Evolutionary conservation across 2,113 vertebrate species (phyloP).

Genomic region (Lagopus leucura): DNA sequence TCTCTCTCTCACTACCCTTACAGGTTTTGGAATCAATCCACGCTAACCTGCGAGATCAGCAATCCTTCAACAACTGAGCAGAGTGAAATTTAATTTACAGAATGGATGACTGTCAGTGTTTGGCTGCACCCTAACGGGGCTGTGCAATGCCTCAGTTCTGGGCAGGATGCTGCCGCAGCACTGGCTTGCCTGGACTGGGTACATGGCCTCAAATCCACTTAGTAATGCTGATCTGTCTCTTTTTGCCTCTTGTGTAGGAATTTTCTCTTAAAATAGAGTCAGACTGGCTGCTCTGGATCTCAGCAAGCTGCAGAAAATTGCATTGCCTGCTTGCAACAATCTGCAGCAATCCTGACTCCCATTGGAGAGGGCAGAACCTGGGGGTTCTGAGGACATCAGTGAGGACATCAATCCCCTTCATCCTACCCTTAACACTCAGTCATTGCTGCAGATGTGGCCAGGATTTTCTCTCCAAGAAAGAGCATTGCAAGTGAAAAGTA

Average conservation of each 20-base stretch:
- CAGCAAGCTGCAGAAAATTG: background rate
- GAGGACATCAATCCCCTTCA: background rate
- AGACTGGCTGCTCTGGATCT: background rate
- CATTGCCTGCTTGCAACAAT: background rate
- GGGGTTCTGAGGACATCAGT: too few relatives aligned
- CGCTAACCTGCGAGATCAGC: background rate
- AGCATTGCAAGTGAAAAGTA: background rate
- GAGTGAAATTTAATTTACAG: constrained; percentile 38
- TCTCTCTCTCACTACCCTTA: background rate
- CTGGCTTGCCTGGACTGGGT: background rate
- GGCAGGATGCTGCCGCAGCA: rapidly evolving
- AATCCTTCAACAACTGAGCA: rapidly evolving
- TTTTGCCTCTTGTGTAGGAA: background rate
- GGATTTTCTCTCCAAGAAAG: background rate
- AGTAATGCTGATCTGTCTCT: background rate
- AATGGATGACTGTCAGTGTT: background rate
- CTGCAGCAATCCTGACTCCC: background rate
- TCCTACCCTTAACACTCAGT: background rate
- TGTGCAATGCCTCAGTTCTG: rapidly evolving
- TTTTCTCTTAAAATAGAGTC: background rate
- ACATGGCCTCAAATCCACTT: background rate
- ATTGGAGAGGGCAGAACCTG: background rate
- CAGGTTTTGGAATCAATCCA: background rate
- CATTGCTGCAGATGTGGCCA: background rate
- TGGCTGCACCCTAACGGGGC: background rate